Evolutionary conservation across 1,140 invertebrate genomes (phyloP).

Genomic region (Planococcus citri): DNA sequence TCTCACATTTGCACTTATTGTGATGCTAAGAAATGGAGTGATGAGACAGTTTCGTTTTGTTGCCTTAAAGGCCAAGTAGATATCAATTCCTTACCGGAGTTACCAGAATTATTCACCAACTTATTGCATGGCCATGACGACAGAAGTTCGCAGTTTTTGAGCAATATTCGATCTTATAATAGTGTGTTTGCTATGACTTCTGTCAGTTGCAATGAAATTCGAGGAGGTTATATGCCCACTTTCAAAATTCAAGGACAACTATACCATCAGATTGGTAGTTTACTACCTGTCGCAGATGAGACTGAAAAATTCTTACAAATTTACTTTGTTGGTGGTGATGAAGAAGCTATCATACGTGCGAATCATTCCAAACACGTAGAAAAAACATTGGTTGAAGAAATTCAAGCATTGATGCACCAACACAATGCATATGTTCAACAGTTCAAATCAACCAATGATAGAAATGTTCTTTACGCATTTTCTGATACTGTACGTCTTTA

Average conservation of each 20-base stretch:
- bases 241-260: slow-evolving; percentile 39
- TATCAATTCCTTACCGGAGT: background rate
- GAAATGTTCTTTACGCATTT: too few relatives aligned
- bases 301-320: slow-evolving; percentile 35
- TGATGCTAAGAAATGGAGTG: background rate
- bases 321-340: slow-evolving; percentile 34
- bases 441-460: background rate
- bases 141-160: background rate
- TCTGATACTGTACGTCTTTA: too few relatives aligned
- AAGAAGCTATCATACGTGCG: slow-evolving; percentile 25
- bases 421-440: background rate
- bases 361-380: background rate
- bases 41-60: background rate
- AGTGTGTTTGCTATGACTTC: slow-evolving; percentile 9
- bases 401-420: background rate
- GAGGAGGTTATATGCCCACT: background rate
- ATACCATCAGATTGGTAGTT: slow-evolving; percentile 35
- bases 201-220: background rate
- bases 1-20: background rate
- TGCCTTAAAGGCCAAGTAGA: background rate
- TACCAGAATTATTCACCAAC: background rate
- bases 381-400: background rate
- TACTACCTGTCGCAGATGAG: slow-evolving; percentile 30
- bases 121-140: background rate
- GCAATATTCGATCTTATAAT: background rate